Base-by-base conservation (phyloP, 1,140 invertebrate species). In the Bombus waltoni region DNA sequence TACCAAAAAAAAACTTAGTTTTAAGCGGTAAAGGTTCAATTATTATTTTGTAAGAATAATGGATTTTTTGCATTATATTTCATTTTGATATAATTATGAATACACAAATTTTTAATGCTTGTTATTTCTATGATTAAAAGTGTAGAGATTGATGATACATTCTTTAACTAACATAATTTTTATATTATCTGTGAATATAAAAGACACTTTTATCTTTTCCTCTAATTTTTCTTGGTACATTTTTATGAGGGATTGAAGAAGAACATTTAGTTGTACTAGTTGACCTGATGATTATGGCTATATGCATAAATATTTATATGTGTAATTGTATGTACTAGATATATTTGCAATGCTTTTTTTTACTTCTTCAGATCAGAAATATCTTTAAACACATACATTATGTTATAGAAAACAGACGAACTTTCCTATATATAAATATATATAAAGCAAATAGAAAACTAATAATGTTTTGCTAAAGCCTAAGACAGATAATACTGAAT, bases 401-500 rank as follows among this genome's bases (percentile, higher is more conserved):
- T 80, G 38, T 80, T 80, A 76, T 28, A 65, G 15, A 83, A 76
- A 70, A 70, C 70, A 71, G 25, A 81, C 71, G 47, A 81, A 81
- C 78, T 81, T 85, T 85, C 71, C 83, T 85, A 81, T 40, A 85
- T 78, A 71, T 68, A 79, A 79, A 72, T 71, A 84, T 70, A 83
- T 77, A 83, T 59, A 71, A 62, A 79, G 38, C 47, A 83, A 78
- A 66, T 66, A 66, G 15, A 53, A 83, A 84, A 77, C 62, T 83
- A 74, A 81, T 53, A 72, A 85, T 81, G 78, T 85, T 85, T 85
- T 79, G 3, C 44, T 81, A 35, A 72, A 81, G 83, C 78, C 77
- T 81, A 85, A 85, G 44, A 81, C 71, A 75, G 71, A 85, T 85
- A 81, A 81, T 84, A 77, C 81, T 78, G 80, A 89, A 59, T 83